phyloP scores from a whole-genome alignment of 2,113 vertebrate species.

The Microcebus murinus region DNA sequence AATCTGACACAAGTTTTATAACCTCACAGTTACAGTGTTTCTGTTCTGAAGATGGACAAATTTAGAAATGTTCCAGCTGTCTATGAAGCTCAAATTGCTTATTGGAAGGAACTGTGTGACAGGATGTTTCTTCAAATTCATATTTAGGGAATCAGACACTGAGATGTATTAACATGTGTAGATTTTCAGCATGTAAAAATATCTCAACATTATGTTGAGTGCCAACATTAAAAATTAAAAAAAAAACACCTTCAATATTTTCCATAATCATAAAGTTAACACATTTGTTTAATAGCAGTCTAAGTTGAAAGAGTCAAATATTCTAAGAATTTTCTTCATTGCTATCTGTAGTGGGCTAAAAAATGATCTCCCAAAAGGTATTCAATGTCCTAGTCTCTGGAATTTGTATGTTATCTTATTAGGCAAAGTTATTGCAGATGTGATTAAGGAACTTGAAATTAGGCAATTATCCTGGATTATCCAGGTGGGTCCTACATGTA shows the following conservation, averaged over 20 bases:
- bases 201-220: slow-evolving; percentile 29
- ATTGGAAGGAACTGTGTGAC: slow-evolving; percentile 45
- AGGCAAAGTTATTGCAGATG: not conserved
- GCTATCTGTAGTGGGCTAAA: not conserved
- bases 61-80: slow-evolving; percentile 66
- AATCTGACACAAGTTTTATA: slow-evolving; percentile 34
- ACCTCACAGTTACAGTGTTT: slow-evolving; percentile 59
- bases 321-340: not conserved
- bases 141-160: slow-evolving; percentile 54
- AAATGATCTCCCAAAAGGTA: not conserved
- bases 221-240: slow-evolving; percentile 21
- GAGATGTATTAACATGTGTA: slow-evolving; percentile 30
- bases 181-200: slow-evolving; percentile 51
- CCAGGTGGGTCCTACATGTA: not conserved
- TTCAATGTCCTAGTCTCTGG: not conserved
- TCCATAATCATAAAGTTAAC: slow-evolving; percentile 7
- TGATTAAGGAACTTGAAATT: not conserved
- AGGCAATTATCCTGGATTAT: not conserved
- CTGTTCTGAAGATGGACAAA: slow-evolving; percentile 58
- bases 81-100: slow-evolving; percentile 56
- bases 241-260: slow-evolving; percentile 13
- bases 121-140: slow-evolving; percentile 34
- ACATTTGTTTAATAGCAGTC: not conserved
- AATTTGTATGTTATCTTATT: not conserved
- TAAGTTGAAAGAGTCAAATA: not conserved